Percentiles rank a stretch among this genome's conserved stretches.
Conservation (phyloP, 2,797 vertebrate species). For the Channa striata region DNA sequence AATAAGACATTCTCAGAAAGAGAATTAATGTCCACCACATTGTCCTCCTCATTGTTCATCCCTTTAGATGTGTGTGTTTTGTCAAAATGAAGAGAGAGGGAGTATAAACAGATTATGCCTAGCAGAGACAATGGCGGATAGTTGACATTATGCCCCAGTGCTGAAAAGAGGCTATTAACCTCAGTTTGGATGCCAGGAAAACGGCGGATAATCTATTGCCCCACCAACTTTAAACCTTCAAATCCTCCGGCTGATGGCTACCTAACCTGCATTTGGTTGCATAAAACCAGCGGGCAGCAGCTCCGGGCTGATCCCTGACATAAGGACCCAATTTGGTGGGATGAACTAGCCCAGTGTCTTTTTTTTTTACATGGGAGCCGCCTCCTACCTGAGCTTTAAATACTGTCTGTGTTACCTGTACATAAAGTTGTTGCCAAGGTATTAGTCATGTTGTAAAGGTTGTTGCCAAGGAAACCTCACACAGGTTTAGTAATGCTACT, state of each 20-base stretch:
- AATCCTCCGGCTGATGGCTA: constrained; percentile 41
- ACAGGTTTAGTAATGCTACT: constrained; percentile 43
- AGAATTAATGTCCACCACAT: constrained; percentile 64
- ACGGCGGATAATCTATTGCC: constrained; percentile 49
- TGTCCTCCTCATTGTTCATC: constrained; percentile 40
- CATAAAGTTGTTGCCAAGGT: constrained; percentile 40
- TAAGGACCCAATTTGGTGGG: constrained; percentile 29
- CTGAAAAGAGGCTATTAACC: constrained; percentile 67
- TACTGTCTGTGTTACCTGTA: constrained; percentile 13
- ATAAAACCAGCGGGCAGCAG: not conserved
- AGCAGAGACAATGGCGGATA: constrained; percentile 47
- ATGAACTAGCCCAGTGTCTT: constrained; percentile 32
- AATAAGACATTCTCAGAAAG: constrained; percentile 69
- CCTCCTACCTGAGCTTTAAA: not conserved
- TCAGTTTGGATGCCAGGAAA: constrained; percentile 51
- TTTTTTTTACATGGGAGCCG: not conserved
- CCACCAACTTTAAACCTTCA: constrained; percentile 46
- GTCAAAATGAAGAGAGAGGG: constrained; percentile 43
- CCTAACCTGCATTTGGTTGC: constrained; percentile 21
- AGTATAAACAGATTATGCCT: constrained; percentile 55
- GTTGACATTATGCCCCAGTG: constrained; percentile 32
- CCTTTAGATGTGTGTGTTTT: constrained; percentile 37
- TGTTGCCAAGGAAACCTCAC: constrained; percentile 73
- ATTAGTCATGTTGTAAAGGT: constrained; percentile 53
- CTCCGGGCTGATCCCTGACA: constrained; percentile 39